Evolutionary conservation across 2,888 invertebrate genomes (phyloP), one percentile per base, ranked within the genome.

Genomic region (Drosophila paranaensis): DNA sequence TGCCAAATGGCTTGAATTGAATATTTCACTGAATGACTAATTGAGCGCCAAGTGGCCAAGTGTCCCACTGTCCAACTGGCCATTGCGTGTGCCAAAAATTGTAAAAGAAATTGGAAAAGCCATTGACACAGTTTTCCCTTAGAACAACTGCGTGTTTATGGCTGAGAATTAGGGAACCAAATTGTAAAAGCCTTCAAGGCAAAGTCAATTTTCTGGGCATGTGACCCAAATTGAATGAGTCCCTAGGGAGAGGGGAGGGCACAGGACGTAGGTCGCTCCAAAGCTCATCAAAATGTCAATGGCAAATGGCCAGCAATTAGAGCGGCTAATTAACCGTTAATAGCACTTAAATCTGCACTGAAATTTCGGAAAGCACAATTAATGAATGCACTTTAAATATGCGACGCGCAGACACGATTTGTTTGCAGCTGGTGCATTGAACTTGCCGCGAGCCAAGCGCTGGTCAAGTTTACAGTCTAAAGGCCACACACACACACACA

Each of bases 41-140:
- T 85, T 88, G 80, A 58, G 58, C 40, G 27, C 33, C 10, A 43
- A 45, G 14, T 50, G 20, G 20, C 1, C 20, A 20, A 27, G 27
- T 27, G 27, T 27, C 27, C 27, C 6, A 27, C 5, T 27, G 27
- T 11, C 3, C 45, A 62, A 45, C 11, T 48, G 68, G 40, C 48
- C 55, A 43, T 79, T 77, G 82, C 88, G 82, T 88, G 88, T 13
- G 66, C 9, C 2, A 62, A 56, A 63, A 48, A 48, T 30, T 50
- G 48, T 16, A 27, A 39, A 14, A 67, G 16, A 60, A 61, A 66
- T 50, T 51, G 51, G 51, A 45, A 69, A 65, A 46, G 39, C 67
- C 55, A 78, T 82, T 83, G 83, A 88, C 83, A 88, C 88, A 83
- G 66, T 86, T 83, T 82, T 35, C 10, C 46, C 9, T n/a, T 0